phyloP scores from a whole-genome alignment of 2,888 invertebrate species.

The Beris morrisii region DNA sequence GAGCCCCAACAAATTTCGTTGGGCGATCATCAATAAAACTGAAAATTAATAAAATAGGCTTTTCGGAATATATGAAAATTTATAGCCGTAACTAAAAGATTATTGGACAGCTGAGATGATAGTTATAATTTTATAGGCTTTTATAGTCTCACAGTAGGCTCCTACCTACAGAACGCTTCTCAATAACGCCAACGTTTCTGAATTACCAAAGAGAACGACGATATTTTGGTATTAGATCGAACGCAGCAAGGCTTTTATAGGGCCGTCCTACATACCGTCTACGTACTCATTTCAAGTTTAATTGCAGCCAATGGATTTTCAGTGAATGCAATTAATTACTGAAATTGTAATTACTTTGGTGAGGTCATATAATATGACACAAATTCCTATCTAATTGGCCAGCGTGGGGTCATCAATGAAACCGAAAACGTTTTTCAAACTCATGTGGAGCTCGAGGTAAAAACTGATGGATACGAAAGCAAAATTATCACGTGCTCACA shows the following conservation, averaged over 20 bases:
- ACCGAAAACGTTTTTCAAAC: conserved; percentile 6
- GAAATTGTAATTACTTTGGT: conserved; percentile 14
- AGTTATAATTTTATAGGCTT: conserved; percentile 29
- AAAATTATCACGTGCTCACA: too few relatives aligned
- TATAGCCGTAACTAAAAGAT: conserved; percentile 16
- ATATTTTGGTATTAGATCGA: not conserved
- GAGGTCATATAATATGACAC: conserved; percentile 16
- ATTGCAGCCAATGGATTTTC: conserved; percentile 21
- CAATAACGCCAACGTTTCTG: conserved; percentile 4
- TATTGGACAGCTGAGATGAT: conserved; percentile 27
- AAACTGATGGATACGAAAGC: conserved; percentile 1
- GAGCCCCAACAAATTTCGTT: not conserved
- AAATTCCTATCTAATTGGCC: conserved; percentile 28
- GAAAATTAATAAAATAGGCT: conserved; percentile 23
- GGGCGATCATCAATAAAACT: conserved; percentile 20
- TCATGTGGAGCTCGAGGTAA: conserved; percentile 13
- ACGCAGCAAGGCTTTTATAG: not conserved
- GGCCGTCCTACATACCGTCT: conserved; percentile 10
- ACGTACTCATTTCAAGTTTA: conserved; percentile 20
- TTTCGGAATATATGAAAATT: conserved; percentile 14
- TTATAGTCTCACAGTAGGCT: conserved; percentile 22
- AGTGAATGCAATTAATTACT: conserved; percentile 30
- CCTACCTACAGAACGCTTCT: not conserved
- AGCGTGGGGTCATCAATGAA: conserved; percentile 6
- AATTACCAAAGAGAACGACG: conserved; percentile 1